Evolutionary conservation across 1,140 invertebrate genomes (phyloP).

Genomic region (Cardiocondyla obscurior): DNA sequence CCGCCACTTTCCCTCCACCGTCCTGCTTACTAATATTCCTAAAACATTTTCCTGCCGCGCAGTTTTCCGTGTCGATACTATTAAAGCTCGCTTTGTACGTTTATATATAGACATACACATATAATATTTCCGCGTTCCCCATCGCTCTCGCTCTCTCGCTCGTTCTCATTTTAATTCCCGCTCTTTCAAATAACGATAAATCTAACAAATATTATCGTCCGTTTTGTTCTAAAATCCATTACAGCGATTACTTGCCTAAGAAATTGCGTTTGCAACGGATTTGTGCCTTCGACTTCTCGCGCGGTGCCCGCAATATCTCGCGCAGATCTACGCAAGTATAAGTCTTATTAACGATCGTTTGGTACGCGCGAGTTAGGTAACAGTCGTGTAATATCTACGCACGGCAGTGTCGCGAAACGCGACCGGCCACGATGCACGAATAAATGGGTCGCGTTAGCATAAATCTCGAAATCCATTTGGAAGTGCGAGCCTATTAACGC

Average conservation of each 20-base stretch:
- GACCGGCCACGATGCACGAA: slow-evolving; percentile 62
- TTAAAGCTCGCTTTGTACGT: slow-evolving; percentile 54
- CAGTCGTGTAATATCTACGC: slow-evolving; percentile 50
- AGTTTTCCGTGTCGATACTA: slow-evolving; percentile 54
- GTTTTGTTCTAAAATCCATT: not conserved
- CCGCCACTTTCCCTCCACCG: slow-evolving; percentile 35
- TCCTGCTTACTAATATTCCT: slow-evolving; percentile 73
- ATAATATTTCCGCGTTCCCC: not conserved
- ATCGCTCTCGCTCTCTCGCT: not conserved
- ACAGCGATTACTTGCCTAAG: not conserved
- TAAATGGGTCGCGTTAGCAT: slow-evolving; percentile 83
- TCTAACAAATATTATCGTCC: not conserved
- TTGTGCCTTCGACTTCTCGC: not conserved
- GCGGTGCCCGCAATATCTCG: not conserved
- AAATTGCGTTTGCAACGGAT: slow-evolving; percentile 5
- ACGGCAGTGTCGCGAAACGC: slow-evolving; percentile 56
- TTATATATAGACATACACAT: too few relatives aligned
- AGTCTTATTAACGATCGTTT: slow-evolving; percentile 41
- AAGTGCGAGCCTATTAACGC: slow-evolving; percentile 82
- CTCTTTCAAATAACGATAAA: not conserved
- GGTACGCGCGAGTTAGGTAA: slow-evolving; percentile 52
- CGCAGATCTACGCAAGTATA: not conserved
- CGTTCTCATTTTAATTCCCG: not conserved
- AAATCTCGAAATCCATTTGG: slow-evolving; percentile 84
- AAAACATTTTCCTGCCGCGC: slow-evolving; percentile 71